phyloP scores from a whole-genome alignment of 1,140 invertebrate species.

The Mizuhopecten yessoensis region DNA sequence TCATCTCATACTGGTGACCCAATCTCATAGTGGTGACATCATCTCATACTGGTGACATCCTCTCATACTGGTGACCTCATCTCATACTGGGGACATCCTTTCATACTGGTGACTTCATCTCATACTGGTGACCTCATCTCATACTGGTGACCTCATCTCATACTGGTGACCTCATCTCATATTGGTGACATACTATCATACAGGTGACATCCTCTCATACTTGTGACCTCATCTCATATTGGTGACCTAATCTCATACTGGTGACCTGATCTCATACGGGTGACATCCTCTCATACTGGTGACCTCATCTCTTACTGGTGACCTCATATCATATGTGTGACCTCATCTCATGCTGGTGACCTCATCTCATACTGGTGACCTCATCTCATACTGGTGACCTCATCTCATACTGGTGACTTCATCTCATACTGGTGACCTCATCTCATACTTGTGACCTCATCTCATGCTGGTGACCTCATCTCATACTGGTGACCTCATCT shows the following conservation, averaged over 20 bases:
- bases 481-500: not conserved
- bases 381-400: not conserved
- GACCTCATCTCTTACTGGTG: not conserved
- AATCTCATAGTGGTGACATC: not conserved
- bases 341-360: not conserved
- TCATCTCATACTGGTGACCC: not conserved
- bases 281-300: not conserved
- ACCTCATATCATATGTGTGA: not conserved
- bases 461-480: not conserved
- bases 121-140: too few species aligned
- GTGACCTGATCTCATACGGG: not conserved
- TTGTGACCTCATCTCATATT: not conserved
- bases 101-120: too few species aligned
- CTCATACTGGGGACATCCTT: too few species aligned
- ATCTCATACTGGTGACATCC: not conserved
- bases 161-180: not conserved
- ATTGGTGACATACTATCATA: not conserved
- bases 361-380: not conserved
- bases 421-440: not conserved
- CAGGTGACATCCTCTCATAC: not conserved
- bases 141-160: not conserved
- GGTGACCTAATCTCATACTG: not conserved
- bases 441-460: not conserved
- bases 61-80: conserved; percentile 11
- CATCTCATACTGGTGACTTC: not conserved